Conservation (phyloP, 2,797 vertebrate genomes). For the Gallirallus australis region DNA sequence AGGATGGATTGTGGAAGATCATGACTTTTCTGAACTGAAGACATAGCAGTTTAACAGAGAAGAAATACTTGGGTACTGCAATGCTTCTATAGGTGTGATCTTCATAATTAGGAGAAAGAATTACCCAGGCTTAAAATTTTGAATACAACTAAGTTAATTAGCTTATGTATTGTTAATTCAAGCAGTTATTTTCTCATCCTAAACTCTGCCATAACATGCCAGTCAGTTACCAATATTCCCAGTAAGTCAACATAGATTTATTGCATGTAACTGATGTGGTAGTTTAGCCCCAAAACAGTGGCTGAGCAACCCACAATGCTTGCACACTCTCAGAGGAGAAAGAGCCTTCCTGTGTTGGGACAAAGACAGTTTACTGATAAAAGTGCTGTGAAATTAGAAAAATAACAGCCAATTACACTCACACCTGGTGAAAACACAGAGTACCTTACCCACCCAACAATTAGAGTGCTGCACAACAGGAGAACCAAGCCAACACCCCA, state of each 20-base stretch:
- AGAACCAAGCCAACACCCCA: no score
- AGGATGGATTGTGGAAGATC: background rate
- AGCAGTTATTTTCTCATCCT: background rate
- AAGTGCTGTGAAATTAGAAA: no score
- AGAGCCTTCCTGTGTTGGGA: no score
- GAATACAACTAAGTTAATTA: background rate
- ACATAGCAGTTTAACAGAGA: background rate
- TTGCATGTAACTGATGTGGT: background rate
- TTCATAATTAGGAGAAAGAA: background rate
- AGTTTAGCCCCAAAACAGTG: no score
- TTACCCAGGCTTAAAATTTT: background rate
- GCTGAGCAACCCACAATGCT: no score
- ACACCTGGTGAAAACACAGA: no score
- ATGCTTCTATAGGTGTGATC: background rate
- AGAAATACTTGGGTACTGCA: background rate
- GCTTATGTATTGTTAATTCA: background rate
- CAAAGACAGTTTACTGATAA: no score
- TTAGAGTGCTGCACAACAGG: no score
- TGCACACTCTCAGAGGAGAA: no score
- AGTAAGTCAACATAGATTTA: background rate
- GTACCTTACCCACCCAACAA: no score
- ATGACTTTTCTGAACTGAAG: background rate
- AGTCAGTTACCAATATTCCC: background rate
- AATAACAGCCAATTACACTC: no score
- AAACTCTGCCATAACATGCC: background rate